Base-by-base conservation (phyloP, 2,888 invertebrate genomes). In the Ectropis crepuscularia region DNA sequence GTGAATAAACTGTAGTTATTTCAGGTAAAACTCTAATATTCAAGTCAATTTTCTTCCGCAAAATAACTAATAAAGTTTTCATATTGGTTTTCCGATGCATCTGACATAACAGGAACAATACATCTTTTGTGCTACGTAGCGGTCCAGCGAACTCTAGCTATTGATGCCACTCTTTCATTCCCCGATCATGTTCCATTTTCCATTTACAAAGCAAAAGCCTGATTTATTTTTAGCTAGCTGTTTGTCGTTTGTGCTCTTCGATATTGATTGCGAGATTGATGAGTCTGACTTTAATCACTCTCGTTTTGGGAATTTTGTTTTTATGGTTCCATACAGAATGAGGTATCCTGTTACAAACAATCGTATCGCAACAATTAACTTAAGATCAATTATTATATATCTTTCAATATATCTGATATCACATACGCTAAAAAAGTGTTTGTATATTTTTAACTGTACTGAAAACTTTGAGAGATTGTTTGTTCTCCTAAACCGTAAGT, bases 31-130 rank as follows among this genome's bases (percentile, higher is more conserved):
- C 16, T 28, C 4, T 4, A 28, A 28, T 28, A 28, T 28, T 28
- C 1, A 28, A 28, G 16, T 28, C 16, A 28, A 28, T 78, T 79
- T 72, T 73, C 65, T 72, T 72, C 66, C 69, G 67, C 69, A 78
- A 77, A 78, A 59, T 72, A 78, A 77, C 78, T 78, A 76, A 79
- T 80, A 87, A 86, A 87, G 85, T 88, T 86, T 81, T 79, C 76
- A 77, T 84, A 83, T 81, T 80, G 79, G 77, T 75, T 76, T 78
- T 78, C 76, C 85, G 89, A 89, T 89, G 89, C 90, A 89, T 89
- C 85, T 81, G 89, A 89, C 83, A 81, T 82, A 78, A 79, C 86
- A 90, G 86, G 88, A 90, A 90, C 90, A 90, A 90, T 89, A 77
- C 80, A 65, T 79, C 88, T 85, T 88, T 90, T 90, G 89, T 89